phyloP scores from a whole-genome alignment of 2,113 vertebrate genomes.

The Zosterops lateralis region DNA sequence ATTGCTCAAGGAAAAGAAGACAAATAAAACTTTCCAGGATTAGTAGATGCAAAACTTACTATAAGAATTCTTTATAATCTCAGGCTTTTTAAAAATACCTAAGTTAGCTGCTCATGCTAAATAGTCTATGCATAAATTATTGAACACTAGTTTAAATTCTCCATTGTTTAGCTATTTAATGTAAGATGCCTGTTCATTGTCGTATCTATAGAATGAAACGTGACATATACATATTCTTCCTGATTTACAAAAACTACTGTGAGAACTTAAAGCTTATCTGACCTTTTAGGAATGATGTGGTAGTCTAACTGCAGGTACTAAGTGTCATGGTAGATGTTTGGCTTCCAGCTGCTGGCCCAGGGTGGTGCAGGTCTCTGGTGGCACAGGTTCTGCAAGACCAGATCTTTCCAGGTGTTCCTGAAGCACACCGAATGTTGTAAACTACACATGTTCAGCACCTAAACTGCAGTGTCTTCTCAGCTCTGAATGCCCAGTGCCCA shows the following conservation, averaged over 20 bases:
- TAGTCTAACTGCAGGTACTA: background rate
- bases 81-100: background rate
- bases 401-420: background rate
- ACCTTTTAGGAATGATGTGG: background rate
- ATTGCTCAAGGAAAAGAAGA: background rate
- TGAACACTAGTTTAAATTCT: background rate
- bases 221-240: background rate
- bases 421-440: background rate
- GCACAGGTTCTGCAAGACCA: background rate
- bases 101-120: background rate
- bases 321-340: background rate
- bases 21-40: background rate
- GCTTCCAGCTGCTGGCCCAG: background rate
- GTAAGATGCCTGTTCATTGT: background rate
- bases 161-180: background rate
- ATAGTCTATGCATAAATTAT: background rate
- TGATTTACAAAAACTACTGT: background rate
- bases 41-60: background rate
- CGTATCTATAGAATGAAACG: background rate
- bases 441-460: rapidly evolving
- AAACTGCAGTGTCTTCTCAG: background rate
- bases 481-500: rapidly evolving
- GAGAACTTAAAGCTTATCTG: background rate
- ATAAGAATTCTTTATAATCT: background rate
- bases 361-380: background rate